phyloP scores from a whole-genome alignment of 2,113 vertebrate species.

The Pleuronectes platessa region DNA sequence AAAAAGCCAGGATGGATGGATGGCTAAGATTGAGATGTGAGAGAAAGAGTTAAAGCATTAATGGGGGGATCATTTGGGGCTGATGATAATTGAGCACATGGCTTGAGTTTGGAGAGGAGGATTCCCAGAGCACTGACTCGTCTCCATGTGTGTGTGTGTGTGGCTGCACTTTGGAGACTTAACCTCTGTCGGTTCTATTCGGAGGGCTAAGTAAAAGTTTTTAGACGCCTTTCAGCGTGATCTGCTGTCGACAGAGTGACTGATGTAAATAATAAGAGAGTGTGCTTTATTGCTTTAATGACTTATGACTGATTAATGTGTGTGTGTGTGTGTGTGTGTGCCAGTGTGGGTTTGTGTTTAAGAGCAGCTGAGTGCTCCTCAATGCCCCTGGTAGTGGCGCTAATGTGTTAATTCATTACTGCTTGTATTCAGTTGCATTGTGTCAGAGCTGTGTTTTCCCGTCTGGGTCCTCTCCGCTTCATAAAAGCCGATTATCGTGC shows the following conservation, averaged over 20 bases:
- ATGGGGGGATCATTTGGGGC: constrained; percentile 71
- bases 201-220: constrained; percentile 68
- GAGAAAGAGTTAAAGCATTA: constrained; percentile 77
- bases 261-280: constrained; percentile 73
- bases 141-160: constrained; percentile 17
- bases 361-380: constrained; percentile 77
- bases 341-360: constrained; percentile 59
- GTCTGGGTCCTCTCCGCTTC: constrained; percentile 77
- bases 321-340: constrained; percentile 43
- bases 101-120: constrained; percentile 69
- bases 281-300: constrained; percentile 59
- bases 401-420: constrained; percentile 83
- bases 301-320: constrained; percentile 67
- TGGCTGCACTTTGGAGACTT: constrained; percentile 17
- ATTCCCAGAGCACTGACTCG: constrained; percentile 42
- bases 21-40: constrained; percentile 65
- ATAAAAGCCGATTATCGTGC: constrained; percentile 87
- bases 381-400: constrained; percentile 68
- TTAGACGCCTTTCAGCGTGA: constrained; percentile 43
- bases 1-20: constrained; percentile 43
- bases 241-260: constrained; percentile 61
- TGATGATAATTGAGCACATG: constrained; percentile 83
- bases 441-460: constrained; percentile 70
- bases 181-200: constrained; percentile 40
- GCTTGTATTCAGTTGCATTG: constrained; percentile 75